Base-by-base conservation (phyloP, 1,140 invertebrate genomes). In the Palaemon carinicauda region DNA sequence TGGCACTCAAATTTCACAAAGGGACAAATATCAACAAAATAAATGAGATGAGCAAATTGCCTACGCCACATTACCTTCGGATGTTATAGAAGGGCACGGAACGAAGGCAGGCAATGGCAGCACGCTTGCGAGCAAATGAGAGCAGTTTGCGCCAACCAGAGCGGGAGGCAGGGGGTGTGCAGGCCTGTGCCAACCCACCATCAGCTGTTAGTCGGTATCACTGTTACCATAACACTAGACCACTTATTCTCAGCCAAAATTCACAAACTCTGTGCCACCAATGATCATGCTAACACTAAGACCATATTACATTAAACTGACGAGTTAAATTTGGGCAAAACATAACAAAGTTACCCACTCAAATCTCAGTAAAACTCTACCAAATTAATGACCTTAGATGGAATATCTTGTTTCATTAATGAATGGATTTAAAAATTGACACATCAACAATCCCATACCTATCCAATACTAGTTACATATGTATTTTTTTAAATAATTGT, bases 171-270 rank as follows among this genome's bases (percentile, higher is more conserved):
- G 96, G 96, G 94, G 99, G 98, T 89, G 99, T 94, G 89, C 98
- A 98, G 90, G 96, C 95, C 94, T 99, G 98, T 90, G 98, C 95
- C 95, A 99, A 99, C 94, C 98, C 99, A 91, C 97, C 98, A 92
- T 99, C 98, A 89, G 99, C 98, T 53, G 98, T 89, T 89, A 89
- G 89, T 89, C 33, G 60, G 79, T 74, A 80, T 56, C 65, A 86
- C 71, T 56, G 83, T 87, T 87, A 87, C 69, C 75, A 53, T 65
- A 60, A 77, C 69, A 78, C 80, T 79, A 54, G 17, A 54, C 73
- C 27, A 21, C 78, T 27, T 51, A 21, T 50, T 56, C 12, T 41
- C 56, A 50, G 80, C 77, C 53, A 27, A 33, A 80, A 24, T 24
- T 15, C 10, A 15, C 4, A 41, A 24, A 14, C 31, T 19, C 69